A percentile compares a stretch with the other conserved stretches of the same genome.
These are phyloP conservation scores for Lanius collurio DNA, from an alignment of 2,113 vertebrate species.

Conservation along the genomic window DNA sequence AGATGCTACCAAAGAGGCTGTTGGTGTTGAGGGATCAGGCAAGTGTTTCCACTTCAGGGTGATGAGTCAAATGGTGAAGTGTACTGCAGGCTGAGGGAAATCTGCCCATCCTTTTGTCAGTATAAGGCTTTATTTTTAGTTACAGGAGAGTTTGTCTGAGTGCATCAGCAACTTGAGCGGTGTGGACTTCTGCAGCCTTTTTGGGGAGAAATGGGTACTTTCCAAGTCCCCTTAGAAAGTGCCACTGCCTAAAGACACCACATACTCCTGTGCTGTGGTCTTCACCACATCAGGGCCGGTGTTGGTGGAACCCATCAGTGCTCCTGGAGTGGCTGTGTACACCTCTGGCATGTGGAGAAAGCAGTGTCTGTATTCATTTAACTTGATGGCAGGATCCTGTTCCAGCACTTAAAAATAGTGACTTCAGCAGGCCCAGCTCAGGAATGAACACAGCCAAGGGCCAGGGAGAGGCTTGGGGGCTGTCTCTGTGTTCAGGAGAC, in stretches of 20 bases:
- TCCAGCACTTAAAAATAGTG: background rate
- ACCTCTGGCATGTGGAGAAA: background rate
- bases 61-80: background rate
- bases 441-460: background rate
- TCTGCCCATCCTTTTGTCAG: background rate
- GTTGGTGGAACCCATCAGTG: fast-evolving
- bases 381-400: background rate
- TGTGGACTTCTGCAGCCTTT: background rate
- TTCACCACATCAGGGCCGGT: fast-evolving
- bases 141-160: background rate
- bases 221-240: background rate
- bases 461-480: fast-evolving
- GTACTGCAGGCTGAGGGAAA: background rate
- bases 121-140: background rate
- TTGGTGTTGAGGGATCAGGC: background rate
- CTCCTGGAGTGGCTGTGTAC: background rate
- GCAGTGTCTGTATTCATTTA: background rate
- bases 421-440: background rate
- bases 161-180: background rate
- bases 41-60: background rate
- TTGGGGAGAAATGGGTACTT: background rate
- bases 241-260: background rate
- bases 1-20: background rate
- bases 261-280: background rate
- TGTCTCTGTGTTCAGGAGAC: background rate